Conservation (phyloP, 2,797 vertebrate genomes). For the Coregonus suidteri region DNA sequence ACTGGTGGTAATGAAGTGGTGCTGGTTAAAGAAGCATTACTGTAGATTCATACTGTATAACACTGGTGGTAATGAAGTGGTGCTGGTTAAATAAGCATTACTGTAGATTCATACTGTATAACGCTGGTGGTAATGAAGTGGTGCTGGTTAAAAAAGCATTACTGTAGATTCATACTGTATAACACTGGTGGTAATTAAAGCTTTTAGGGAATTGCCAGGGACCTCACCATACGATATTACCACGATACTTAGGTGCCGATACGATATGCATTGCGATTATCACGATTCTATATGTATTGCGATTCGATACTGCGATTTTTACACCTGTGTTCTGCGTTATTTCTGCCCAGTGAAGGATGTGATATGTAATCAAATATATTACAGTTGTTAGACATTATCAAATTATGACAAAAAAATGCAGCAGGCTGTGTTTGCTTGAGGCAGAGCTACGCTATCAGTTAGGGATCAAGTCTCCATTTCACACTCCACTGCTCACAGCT, state of each 20-base stretch:
- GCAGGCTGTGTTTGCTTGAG: slow-evolving; percentile 61
- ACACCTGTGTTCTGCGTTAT: slow-evolving; percentile 36
- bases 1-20: slow-evolving; percentile 31
- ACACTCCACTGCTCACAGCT: slow-evolving; percentile 79
- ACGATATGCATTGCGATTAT: too few species aligned
- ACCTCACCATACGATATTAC: too few species aligned
- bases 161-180: not conserved
- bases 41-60: slow-evolving; percentile 7
- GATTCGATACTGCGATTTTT: too few species aligned
- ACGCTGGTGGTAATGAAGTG: slow-evolving; percentile 35
- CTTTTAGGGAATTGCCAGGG: too few species aligned
- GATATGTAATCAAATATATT: slow-evolving; percentile 70
- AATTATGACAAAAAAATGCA: slow-evolving; percentile 60
- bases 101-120: slow-evolving; percentile 17
- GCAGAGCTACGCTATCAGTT: slow-evolving; percentile 64
- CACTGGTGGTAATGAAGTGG: slow-evolving; percentile 13
- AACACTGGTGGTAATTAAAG: slow-evolving; percentile 29
- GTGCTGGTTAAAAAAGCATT: slow-evolving; percentile 11
- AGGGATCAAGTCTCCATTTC: slow-evolving; percentile 85
- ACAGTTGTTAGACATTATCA: slow-evolving; percentile 62
- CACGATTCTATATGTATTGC: too few species aligned
- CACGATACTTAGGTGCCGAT: too few species aligned
- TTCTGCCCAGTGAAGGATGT: slow-evolving; percentile 51
- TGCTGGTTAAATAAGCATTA: too few species aligned
- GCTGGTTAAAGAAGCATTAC: slow-evolving; percentile 9